Evolutionary conservation across 2,113 vertebrate genomes (phyloP).

Genomic region (Hemichromis elongatus): DNA sequence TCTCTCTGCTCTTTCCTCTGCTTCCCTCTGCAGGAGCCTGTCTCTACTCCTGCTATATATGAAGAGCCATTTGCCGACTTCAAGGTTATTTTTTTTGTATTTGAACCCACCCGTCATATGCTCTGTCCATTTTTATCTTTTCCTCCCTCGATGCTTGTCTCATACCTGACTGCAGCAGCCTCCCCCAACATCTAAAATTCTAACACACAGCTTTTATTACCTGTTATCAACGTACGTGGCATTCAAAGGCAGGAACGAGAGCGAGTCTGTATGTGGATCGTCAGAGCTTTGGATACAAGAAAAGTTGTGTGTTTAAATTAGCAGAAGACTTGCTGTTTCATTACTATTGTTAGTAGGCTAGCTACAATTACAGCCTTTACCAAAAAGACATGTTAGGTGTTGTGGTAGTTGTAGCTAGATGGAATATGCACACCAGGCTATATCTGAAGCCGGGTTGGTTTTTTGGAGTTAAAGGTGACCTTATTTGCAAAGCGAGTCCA

Average conservation of each 20-base stretch:
- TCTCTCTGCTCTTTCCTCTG: conserved; percentile 58
- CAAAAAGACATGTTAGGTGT: too few relatives aligned
- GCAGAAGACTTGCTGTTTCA: not conserved
- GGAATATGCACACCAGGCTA: not conserved
- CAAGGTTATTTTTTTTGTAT: conserved; percentile 68
- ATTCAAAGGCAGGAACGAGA: not conserved
- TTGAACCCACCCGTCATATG: not conserved
- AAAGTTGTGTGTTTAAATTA: rapidly evolving
- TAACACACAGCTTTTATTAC: not conserved
- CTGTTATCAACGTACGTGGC: not conserved
- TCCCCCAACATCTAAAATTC: not conserved
- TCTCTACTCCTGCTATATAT: conserved; percentile 71
- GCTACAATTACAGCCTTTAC: not conserved
- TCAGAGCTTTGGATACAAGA: not conserved
- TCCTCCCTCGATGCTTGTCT: not conserved
- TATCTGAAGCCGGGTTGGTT: not conserved
- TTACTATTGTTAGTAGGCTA: not conserved
- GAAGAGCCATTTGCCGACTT: conserved; percentile 73
- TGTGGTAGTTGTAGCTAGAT: not conserved
- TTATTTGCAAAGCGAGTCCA: not conserved
- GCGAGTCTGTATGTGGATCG: not conserved
- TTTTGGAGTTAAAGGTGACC: not conserved
- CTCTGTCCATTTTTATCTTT: not conserved
- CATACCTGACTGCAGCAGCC: not conserved
- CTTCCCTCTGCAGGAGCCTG: conserved; percentile 71